Evolutionary conservation across 2,113 vertebrate species (phyloP), one percentile per base, ranked within the genome.

Genomic region (Madoqua kirkii): DNA sequence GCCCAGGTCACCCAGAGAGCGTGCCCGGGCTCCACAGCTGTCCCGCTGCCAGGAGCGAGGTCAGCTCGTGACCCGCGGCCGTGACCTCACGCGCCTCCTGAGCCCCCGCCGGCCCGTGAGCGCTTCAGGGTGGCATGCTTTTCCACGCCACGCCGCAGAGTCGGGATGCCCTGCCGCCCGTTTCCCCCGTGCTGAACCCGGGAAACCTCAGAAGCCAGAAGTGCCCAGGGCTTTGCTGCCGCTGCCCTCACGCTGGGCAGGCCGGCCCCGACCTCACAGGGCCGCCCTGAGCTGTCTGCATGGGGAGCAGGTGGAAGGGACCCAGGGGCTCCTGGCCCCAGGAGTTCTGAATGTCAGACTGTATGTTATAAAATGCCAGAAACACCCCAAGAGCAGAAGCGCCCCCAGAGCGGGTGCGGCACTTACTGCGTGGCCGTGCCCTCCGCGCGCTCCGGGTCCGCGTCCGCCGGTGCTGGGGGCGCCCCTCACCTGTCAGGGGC

Each of bases 381-480:
- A 36, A 43, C 25, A 45, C 5, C 50, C 48, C 31, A 14, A 19
- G 13, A 23, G 43, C 54, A 25, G 50, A 79, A 23, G 7, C 3
- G 17, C 13, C 23, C 3, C 11, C 5, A 6, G 11, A 16, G 17
- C 12, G 4, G 29, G n/a, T 15, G 3, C 11, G 0, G 5, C 33
- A 31, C 27, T 11, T 3, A 1, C 4, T 0, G 17, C 1, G 0
- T 15, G 33, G 16, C 74, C 19, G 2, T n/a, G 52, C 43, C 23
- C 31, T 15, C 11, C 1, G 0, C 0, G 0, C 4, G 2, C 50
- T 33, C 31, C 2, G 11, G 0, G n/a, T 23, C n/a, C 0, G 0
- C 0, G 2, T n/a, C 21, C 11, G 2, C 57, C 19, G n/a, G 67
- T 12, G n/a, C n/a, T 3, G n/a, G n/a, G 14, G 25, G 48, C 3